Evolutionary conservation across 2,888 invertebrate genomes (phyloP).

Genomic region (Linnaemya vulpina): DNA sequence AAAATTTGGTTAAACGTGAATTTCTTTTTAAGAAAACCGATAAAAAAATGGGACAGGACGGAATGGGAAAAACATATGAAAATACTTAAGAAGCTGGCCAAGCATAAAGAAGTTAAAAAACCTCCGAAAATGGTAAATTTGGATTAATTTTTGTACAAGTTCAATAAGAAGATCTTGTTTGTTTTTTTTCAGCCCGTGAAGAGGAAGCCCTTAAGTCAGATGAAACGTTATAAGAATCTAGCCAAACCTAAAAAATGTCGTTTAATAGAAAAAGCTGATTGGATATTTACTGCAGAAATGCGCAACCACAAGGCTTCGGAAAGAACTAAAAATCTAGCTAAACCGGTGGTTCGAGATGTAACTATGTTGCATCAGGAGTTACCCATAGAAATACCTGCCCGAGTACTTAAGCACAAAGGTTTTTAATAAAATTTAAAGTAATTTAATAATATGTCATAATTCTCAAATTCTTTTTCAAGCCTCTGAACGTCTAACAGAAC

Average conservation of each 20-base stretch:
- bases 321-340: conserved; percentile 66
- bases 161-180: not conserved
- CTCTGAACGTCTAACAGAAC: conserved; percentile 75
- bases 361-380: conserved; percentile 54
- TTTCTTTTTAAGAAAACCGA: conserved; percentile 71
- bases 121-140: conserved; percentile 73
- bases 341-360: conserved; percentile 66
- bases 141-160: not conserved
- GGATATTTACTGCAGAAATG: conserved; percentile 75
- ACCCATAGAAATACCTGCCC: conserved; percentile 74
- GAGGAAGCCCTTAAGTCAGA: conserved; percentile 58
- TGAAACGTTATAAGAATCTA: conserved; percentile 76
- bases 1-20: not conserved
- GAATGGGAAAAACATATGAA: conserved; percentile 76
- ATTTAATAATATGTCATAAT: not conserved
- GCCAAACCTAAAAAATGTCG: conserved; percentile 73
- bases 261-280: conserved; percentile 71
- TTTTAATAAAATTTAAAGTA: not conserved
- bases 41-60: conserved; percentile 74
- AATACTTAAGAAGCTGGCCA: conserved; percentile 76
- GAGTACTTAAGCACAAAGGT: conserved; percentile 77
- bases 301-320: conserved; percentile 71
- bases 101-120: conserved; percentile 75
- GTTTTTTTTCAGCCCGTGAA: conserved; percentile 50
- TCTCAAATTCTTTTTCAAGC: conserved; percentile 70